phyloP scores from a whole-genome alignment of 2,113 vertebrate species.

The Trochalopteron elliotii region DNA sequence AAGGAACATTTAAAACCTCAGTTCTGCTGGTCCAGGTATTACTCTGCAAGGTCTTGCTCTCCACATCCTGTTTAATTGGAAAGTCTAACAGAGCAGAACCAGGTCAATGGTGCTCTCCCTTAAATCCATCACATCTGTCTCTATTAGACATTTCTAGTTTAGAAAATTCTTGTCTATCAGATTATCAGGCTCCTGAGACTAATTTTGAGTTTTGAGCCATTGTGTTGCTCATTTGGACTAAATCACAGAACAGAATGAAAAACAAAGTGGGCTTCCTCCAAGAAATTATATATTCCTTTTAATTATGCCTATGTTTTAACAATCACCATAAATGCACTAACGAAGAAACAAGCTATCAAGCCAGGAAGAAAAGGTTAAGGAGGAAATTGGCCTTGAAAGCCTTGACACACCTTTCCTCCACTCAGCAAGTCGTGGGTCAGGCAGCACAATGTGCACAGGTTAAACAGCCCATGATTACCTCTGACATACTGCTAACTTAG shows the following conservation, averaged over 20 bases:
- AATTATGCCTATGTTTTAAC: neutral
- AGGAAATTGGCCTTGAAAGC: neutral
- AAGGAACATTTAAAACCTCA: neutral
- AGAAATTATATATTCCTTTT: neutral
- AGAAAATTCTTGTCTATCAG: conserved; percentile 61
- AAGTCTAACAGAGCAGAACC: conserved; percentile 62
- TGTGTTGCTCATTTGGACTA: neutral
- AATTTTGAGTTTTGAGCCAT: neutral
- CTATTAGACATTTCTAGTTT: conserved; percentile 48
- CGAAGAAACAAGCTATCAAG: neutral
- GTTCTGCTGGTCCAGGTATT: neutral
- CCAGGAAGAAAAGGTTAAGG: neutral
- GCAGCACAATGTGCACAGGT: neutral
- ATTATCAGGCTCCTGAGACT: neutral
- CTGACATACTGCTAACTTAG: neutral
- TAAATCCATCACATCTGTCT: conserved; percentile 48
- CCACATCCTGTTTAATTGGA: conserved; percentile 62
- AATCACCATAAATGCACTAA: neutral
- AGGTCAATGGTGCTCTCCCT: conserved; percentile 58
- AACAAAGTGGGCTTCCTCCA: neutral
- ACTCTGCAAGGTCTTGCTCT: conserved; percentile 40
- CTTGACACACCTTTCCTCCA: neutral
- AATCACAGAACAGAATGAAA: neutral
- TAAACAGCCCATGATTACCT: neutral
- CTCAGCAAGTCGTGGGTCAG: neutral